phyloP scores from a whole-genome alignment of 2,888 invertebrate genomes.

The Lepidocyrtoides sp. region DNA sequence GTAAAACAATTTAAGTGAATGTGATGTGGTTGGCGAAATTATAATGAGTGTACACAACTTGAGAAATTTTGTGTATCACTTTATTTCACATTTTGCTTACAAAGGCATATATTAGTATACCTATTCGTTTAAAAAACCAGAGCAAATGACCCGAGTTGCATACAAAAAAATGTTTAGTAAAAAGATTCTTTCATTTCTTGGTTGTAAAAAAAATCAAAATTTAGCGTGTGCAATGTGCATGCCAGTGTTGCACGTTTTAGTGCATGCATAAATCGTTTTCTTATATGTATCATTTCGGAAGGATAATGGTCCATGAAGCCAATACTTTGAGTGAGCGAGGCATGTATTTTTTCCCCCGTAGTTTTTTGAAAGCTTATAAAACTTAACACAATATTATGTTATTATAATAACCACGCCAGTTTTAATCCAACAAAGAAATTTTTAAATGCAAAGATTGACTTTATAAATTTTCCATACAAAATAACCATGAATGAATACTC shows the following conservation, averaged over 20 bases:
- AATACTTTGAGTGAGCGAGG: conserved; percentile 47
- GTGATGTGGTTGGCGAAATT: conserved; percentile 16
- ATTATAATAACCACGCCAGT: neutral
- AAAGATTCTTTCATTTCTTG: conserved; percentile 35
- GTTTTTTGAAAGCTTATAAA: neutral
- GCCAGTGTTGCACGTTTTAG: too few species aligned
- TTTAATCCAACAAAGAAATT: conserved; percentile 40
- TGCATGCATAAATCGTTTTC: too few species aligned
- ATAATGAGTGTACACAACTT: neutral
- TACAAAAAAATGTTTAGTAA: neutral
- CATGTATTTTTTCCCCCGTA: neutral
- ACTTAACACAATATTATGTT: neutral
- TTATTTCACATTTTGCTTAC: neutral
- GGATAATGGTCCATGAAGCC: conserved; percentile 70
- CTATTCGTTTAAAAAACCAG: conserved; percentile 30
- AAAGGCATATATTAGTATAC: too few species aligned
- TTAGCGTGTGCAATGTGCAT: neutral
- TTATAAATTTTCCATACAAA: conserved; percentile 83
- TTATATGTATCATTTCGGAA: conserved; percentile 28
- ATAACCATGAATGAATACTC: conserved; percentile 64
- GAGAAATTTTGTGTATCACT: neutral
- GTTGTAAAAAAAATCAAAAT: conserved; percentile 8
- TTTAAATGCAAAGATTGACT: conserved; percentile 83
- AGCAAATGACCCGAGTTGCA: conserved; percentile 47
- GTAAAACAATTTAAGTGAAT: neutral